Evolutionary conservation across 2,113 vertebrate species (phyloP), one percentile per base, ranked within the genome.

Genomic region (Cervus canadensis): DNA sequence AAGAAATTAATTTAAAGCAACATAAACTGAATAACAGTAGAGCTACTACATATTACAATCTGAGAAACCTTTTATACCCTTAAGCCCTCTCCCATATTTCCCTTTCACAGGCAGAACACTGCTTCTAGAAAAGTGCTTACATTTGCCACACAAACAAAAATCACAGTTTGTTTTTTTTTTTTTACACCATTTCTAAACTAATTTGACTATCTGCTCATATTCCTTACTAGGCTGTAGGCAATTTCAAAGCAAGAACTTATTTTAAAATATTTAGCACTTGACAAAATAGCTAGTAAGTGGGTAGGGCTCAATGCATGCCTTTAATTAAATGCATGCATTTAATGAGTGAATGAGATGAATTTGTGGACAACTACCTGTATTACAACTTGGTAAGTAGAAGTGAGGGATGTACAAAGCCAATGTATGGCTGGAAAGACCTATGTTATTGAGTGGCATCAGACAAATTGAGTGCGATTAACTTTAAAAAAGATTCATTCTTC

Each of bases 31-130:
- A 33, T 59, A 26, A 50, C 81, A 50, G n/a, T 9, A 89, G 19
- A 94, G 36, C 15, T 8, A 50, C 1, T 16, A 11, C 1, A 13
- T 59, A 78, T 45, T 71, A 36, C 10, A 85, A 76, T 36, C 43
- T 50, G 8, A 84, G 45, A 85, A 30, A 12, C 0, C 28, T 60
- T 48, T 67, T 30, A 2, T 7, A 62, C 17, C 6, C 12, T 95
- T 64, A 12, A 0, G 1, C 5, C 10, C 2, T 36, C 11, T 26
- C 7, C 12, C 19, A 23, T 23, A 1, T 12, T 57, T 14, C 4
- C 13, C 23, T 56, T 89, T 82, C 26, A 62, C 2, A 12, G 25
- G 17, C 23, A 45, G 28, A 19, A 4, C 3, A 30, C 5, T 28
- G 9, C 21, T 62, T 89, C 36, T 28, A 82, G 8, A 40, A 30